These are phyloP conservation scores for Todiramphus chloris DNA, from an alignment of 2,113 vertebrate genomes.

Conservation along the genomic window DNA sequence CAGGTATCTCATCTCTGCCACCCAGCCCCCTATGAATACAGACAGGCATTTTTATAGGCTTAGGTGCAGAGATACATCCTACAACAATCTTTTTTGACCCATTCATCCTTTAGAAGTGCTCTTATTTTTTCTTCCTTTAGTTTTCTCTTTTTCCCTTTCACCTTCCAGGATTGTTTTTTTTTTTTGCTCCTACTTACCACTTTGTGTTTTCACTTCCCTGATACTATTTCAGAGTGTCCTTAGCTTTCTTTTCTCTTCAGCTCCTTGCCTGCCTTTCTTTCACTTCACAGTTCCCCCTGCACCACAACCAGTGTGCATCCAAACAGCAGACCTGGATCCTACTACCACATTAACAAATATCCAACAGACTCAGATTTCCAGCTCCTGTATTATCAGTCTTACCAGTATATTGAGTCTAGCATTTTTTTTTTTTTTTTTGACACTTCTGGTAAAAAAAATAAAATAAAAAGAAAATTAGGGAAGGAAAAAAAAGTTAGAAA, in stretches of 20 bases:
- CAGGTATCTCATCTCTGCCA: neutral
- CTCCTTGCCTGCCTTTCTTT: neutral
- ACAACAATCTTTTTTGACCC: neutral
- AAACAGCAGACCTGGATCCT: neutral
- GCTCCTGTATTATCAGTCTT: neutral
- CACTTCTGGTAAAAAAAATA: too few species aligned
- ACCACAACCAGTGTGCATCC: neutral
- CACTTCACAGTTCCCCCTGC: neutral
- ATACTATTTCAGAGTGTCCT: neutral
- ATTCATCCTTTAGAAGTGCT: neutral
- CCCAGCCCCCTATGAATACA: neutral
- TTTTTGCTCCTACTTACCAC: neutral
- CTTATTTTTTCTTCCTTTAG: neutral
- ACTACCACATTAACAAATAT: accelerated
- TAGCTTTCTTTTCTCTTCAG: neutral
- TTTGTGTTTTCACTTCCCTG: neutral
- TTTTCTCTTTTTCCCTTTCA: neutral
- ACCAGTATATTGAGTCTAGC: neutral
- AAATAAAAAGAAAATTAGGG: neutral
- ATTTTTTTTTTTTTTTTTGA: neutral
- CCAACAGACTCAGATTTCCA: neutral
- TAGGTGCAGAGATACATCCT: neutral
- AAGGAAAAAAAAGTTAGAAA: neutral
- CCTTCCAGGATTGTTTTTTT: neutral
- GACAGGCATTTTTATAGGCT: neutral